Conservation (phyloP, 2,888 invertebrate genomes). For the Ectropis crepuscularia region DNA sequence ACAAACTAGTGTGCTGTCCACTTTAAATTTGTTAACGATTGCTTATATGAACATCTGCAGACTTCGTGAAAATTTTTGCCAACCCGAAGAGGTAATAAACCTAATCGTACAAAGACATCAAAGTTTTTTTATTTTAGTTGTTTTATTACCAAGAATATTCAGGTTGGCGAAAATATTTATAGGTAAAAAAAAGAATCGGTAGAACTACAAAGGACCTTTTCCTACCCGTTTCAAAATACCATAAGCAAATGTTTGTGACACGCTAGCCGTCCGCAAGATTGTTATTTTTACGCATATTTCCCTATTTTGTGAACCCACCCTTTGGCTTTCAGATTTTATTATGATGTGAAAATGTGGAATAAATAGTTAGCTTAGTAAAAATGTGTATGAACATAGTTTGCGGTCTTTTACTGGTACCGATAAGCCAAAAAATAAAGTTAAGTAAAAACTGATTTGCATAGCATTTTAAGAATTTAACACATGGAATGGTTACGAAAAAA, state of each 20-base stretch:
- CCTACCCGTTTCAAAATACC: conserved; percentile 20
- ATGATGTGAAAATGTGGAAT: neutral
- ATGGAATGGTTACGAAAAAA: too few relatives aligned
- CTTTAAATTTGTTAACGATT: too few relatives aligned
- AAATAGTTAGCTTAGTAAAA: too few relatives aligned
- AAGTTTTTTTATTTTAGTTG: neutral
- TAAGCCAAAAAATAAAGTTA: too few relatives aligned
- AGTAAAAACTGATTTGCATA: too few relatives aligned
- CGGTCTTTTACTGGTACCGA: too few relatives aligned
- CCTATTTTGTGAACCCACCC: neutral
- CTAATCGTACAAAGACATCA: neutral
- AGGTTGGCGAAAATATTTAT: neutral
- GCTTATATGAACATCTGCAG: too few relatives aligned
- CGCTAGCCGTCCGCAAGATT: neutral
- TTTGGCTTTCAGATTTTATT: neutral
- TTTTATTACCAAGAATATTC: neutral
- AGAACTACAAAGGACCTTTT: neutral
- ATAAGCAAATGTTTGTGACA: conserved; percentile 15
- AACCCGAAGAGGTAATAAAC: too few relatives aligned
- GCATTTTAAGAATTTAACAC: too few relatives aligned
- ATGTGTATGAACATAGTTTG: too few relatives aligned
- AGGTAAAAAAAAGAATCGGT: neutral
- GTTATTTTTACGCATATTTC: conserved; percentile 5
- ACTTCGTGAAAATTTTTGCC: too few relatives aligned
- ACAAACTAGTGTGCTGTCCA: too few relatives aligned